These are phyloP conservation scores for Alethe castanea DNA, from an alignment of 2,113 vertebrate genomes.

Conservation along the genomic window DNA sequence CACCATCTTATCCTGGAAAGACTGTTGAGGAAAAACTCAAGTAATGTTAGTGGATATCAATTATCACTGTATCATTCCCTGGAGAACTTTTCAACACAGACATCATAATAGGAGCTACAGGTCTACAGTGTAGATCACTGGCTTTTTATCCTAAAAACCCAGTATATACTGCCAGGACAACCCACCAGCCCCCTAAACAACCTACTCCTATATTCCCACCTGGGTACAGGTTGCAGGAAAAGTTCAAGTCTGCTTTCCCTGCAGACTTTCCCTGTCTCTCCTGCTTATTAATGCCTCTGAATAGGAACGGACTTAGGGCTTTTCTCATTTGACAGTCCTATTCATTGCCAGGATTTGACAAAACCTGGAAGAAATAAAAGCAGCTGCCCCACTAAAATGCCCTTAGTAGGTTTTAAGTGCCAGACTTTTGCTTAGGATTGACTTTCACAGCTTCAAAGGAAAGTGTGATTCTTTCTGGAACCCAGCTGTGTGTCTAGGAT, in stretches of 20 bases:
- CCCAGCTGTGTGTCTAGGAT: background rate
- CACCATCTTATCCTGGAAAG: background rate
- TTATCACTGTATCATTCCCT: background rate
- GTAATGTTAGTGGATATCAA: background rate
- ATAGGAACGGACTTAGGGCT: background rate
- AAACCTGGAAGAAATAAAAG: background rate
- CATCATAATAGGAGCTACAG: background rate
- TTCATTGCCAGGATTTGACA: background rate
- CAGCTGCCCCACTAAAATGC: background rate
- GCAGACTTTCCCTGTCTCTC: background rate
- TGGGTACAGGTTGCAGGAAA: background rate
- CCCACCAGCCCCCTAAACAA: background rate
- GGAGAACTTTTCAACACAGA: background rate
- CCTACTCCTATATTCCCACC: background rate
- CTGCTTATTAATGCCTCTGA: background rate
- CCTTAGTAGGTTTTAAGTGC: background rate
- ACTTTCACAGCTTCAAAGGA: conserved; percentile 1
- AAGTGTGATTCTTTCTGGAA: background rate
- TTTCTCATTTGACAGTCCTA: background rate
- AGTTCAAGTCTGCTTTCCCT: background rate
- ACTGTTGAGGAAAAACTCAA: background rate
- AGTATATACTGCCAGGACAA: background rate
- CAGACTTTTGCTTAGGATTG: background rate
- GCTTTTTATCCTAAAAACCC: background rate
- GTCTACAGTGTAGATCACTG: background rate